Evolutionary conservation across 2,113 vertebrate species (phyloP).

Genomic region (Machaerirhynchus nigripectus): DNA sequence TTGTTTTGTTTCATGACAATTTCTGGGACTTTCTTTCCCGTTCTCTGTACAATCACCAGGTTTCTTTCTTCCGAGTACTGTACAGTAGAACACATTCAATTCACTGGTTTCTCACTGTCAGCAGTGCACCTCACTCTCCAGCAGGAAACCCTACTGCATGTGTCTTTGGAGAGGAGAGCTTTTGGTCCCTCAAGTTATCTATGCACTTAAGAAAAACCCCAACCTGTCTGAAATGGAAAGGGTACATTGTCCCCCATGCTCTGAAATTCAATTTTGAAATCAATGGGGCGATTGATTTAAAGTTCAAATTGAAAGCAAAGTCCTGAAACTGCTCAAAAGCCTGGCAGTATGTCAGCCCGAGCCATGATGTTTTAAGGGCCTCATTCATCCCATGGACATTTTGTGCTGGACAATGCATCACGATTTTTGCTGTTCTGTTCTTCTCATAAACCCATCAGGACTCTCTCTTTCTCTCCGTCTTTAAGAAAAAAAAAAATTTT

Average conservation of each 20-base stretch:
- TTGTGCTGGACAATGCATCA: conserved; percentile 23
- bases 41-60: background rate
- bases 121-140: background rate
- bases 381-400: conserved; percentile 39
- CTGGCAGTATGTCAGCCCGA: background rate
- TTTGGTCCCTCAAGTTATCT: background rate
- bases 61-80: background rate
- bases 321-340: background rate
- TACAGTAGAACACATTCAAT: background rate
- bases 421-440: conserved; percentile 18
- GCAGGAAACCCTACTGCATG: background rate
- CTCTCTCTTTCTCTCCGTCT: background rate
- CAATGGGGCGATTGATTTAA: background rate
- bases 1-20: background rate
- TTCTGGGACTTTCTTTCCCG: background rate
- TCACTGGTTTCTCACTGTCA: background rate
- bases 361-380: conserved; percentile 2
- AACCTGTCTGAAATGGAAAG: background rate
- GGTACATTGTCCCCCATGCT: background rate
- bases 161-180: background rate
- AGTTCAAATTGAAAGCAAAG: conserved; percentile 1
- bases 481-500: background rate
- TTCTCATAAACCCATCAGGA: conserved; percentile 24
- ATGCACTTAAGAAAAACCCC: background rate
- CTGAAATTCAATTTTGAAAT: conserved; percentile 20